These are phyloP conservation scores for Drosophila tanythrix DNA, from an alignment of 2,888 invertebrate species.

Conservation along the genomic window DNA sequence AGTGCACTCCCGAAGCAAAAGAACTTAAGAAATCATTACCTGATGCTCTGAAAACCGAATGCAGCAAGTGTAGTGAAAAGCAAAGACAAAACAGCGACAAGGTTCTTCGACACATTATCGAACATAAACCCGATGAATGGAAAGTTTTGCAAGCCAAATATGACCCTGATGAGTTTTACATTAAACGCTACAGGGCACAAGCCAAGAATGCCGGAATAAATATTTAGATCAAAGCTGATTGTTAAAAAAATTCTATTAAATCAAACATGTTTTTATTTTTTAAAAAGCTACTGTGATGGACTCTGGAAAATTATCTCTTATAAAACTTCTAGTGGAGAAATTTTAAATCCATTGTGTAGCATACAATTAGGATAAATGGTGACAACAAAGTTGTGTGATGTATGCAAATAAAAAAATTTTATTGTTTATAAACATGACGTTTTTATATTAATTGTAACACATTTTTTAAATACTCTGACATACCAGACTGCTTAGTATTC, in stretches of 20 bases:
- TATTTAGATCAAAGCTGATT: conserved; percentile 52
- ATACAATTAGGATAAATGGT: conserved; percentile 14
- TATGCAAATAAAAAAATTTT: conserved; percentile 4
- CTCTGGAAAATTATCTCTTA: not conserved
- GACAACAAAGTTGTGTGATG: conserved; percentile 4
- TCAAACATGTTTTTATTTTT: conserved; percentile 2
- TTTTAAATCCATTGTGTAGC: conserved; percentile 11
- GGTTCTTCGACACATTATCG: conserved; percentile 88
- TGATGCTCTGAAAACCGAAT: conserved; percentile 89
- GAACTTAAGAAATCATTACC: conserved; percentile 90
- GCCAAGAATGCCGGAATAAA: conserved; percentile 86
- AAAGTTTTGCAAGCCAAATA: conserved; percentile 88
- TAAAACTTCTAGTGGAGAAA: not conserved
- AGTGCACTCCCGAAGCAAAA: conserved; percentile 89
- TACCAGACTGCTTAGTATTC: not conserved
- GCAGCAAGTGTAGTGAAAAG: conserved; percentile 88
- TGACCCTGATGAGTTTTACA: conserved; percentile 89
- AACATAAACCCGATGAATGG: conserved; percentile 88
- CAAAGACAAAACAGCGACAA: conserved; percentile 88
- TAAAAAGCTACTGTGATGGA: conserved; percentile 8
- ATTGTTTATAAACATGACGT: not conserved
- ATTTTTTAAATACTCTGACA: not conserved
- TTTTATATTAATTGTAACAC: not conserved
- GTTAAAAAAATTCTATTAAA: not conserved
- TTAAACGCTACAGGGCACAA: conserved; percentile 87